Evolutionary conservation across 2,113 vertebrate genomes (phyloP).

Genomic region (Lophura nycthemera): DNA sequence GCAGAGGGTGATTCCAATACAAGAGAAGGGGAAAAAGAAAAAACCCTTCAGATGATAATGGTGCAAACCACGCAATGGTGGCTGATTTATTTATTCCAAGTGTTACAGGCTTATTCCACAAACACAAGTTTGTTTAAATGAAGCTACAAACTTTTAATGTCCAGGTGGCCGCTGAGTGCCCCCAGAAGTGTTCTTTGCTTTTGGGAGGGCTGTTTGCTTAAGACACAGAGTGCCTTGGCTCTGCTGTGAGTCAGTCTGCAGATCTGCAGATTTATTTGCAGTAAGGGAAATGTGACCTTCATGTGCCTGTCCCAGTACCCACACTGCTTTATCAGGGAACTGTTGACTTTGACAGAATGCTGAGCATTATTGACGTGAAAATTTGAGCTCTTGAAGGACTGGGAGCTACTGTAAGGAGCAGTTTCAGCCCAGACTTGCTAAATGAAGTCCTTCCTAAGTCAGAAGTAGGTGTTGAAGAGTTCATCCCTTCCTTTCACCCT

Average conservation of each 20-base stretch:
- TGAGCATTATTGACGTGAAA: background rate
- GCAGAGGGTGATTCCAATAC: background rate
- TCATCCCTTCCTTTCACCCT: slow-evolving; percentile 14
- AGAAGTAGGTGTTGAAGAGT: slow-evolving; percentile 25
- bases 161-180: background rate
- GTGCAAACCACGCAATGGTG: background rate
- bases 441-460: background rate
- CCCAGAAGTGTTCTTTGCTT: background rate
- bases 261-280: background rate
- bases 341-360: slow-evolving; percentile 2
- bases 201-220: background rate
- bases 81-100: background rate
- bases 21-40: background rate
- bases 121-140: background rate
- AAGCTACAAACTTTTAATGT: background rate
- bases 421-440: background rate
- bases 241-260: background rate
- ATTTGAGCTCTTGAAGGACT: background rate
- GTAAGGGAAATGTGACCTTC: background rate
- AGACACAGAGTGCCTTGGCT: background rate
- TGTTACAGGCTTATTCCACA: background rate
- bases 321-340: background rate
- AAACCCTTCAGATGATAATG: background rate
- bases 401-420: background rate
- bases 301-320: background rate